Conservation (phyloP, 2,888 invertebrate species). For the Zootermopsis nevadensis region DNA sequence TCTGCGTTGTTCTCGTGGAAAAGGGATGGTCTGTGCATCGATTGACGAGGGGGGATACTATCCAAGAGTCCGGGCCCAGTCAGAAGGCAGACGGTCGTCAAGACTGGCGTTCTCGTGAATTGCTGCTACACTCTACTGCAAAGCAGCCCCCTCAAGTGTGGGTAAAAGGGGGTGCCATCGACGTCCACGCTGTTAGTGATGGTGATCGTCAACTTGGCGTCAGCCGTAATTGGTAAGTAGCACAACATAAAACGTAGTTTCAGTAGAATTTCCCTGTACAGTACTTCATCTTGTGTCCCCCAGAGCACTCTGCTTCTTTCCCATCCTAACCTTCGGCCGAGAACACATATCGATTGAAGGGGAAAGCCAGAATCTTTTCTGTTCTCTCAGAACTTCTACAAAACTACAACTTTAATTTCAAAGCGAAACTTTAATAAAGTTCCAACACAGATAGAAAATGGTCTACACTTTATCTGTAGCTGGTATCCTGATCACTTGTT, state of each 20-base stretch:
- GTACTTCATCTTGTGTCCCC: not conserved
- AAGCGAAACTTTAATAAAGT: no score
- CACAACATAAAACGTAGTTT: not conserved
- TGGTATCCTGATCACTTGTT: no score
- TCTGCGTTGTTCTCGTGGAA: constrained; percentile 37
- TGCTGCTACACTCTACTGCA: not conserved
- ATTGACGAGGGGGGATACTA: constrained; percentile 21
- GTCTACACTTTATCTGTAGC: no score
- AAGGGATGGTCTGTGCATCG: constrained; percentile 29
- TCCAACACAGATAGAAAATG: no score
- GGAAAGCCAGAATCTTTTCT: no score
- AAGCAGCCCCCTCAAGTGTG: constrained; percentile 32
- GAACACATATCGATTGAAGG: not conserved
- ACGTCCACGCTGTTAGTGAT: constrained; percentile 8
- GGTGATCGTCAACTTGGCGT: constrained; percentile 10
- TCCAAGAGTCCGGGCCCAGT: constrained; percentile 20
- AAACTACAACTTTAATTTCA: no score
- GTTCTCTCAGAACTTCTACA: no score
- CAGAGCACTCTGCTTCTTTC: not conserved
- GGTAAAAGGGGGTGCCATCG: constrained; percentile 27
- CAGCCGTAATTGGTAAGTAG: constrained; percentile 14
- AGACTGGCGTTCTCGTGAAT: constrained; percentile 31
- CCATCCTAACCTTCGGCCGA: not conserved
- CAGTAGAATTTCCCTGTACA: not conserved
- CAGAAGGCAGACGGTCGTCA: constrained; percentile 22